Evolutionary conservation across 2,113 vertebrate species (phyloP).

Genomic region (Xerus inauris): DNA sequence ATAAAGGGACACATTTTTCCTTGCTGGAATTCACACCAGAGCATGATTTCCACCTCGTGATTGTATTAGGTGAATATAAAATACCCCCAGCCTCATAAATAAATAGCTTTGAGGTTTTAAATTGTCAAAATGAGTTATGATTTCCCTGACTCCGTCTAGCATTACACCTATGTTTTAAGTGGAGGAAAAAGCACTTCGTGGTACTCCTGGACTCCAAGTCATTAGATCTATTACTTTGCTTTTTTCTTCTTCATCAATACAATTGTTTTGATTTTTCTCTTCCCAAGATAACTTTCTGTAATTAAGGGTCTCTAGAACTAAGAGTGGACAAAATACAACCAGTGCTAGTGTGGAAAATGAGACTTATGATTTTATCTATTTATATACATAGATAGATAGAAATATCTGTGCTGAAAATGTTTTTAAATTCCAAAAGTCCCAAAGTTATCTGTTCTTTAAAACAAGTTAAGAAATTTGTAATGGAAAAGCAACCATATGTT

Average conservation of each 20-base stretch:
- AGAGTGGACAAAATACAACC: not conserved
- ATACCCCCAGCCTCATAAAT: not conserved
- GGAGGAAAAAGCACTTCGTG: not conserved
- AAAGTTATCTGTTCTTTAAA: not conserved
- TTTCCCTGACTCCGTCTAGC: not conserved
- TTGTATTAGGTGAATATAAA: constrained; percentile 7
- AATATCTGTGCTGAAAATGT: not conserved
- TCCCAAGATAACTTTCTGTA: not conserved
- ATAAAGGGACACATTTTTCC: not conserved
- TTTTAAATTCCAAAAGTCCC: not conserved
- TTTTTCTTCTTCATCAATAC: constrained; percentile 17
- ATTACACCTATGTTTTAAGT: not conserved
- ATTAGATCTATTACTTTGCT: not conserved
- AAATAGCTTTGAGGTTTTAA: not conserved
- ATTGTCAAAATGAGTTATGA: not conserved
- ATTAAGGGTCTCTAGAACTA: not conserved
- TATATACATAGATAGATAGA: too few species aligned
- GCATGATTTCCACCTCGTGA: not conserved
- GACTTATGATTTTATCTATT: not conserved
- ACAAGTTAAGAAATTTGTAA: not conserved
- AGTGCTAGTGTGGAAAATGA: not conserved
- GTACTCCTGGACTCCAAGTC: not conserved
- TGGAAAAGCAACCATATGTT: not conserved
- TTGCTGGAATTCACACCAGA: not conserved
- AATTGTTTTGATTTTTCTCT: not conserved